phyloP scores from a whole-genome alignment of 2,888 invertebrate genomes.

The Caenorhabditis afra region DNA sequence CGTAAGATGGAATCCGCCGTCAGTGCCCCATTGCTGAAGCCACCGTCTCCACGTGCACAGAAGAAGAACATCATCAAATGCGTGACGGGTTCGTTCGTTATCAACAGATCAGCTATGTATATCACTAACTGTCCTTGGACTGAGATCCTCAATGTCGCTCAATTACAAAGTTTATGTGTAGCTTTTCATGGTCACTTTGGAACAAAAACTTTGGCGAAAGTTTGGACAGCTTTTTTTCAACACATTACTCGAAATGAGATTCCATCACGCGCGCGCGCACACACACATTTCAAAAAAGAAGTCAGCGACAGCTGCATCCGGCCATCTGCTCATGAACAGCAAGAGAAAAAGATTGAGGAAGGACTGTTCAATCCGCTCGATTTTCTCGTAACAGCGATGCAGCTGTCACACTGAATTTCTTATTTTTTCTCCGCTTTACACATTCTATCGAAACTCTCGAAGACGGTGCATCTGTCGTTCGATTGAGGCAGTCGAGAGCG shows the following conservation, averaged over 20 bases:
- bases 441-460: background rate
- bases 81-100: conserved; percentile 43
- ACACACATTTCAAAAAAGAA: background rate
- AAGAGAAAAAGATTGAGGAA: background rate
- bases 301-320: conserved; percentile 23
- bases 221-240: no score
- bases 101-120: background rate
- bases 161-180: no score
- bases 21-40: conserved; percentile 14
- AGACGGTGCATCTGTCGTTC: conserved; percentile 10
- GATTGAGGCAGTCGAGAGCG: conserved; percentile 4
- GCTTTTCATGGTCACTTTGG: no score
- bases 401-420: conserved; percentile 8
- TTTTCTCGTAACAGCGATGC: conserved; percentile 5
- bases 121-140: no score
- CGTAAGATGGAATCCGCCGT: background rate
- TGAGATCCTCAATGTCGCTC: no score
- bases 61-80: conserved; percentile 41
- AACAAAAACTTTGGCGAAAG: no score
- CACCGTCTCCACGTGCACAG: conserved; percentile 14
- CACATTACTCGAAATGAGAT: no score
- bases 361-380: conserved; percentile 1
- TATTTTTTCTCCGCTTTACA: no score
- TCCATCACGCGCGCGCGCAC: no score
- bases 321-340: conserved; percentile 27